A percentile compares a stretch with the other conserved stretches of the same genome.
These are phyloP conservation scores for Odontomyia ornata DNA, from an alignment of 2,888 invertebrate species.

Conservation along the genomic window DNA sequence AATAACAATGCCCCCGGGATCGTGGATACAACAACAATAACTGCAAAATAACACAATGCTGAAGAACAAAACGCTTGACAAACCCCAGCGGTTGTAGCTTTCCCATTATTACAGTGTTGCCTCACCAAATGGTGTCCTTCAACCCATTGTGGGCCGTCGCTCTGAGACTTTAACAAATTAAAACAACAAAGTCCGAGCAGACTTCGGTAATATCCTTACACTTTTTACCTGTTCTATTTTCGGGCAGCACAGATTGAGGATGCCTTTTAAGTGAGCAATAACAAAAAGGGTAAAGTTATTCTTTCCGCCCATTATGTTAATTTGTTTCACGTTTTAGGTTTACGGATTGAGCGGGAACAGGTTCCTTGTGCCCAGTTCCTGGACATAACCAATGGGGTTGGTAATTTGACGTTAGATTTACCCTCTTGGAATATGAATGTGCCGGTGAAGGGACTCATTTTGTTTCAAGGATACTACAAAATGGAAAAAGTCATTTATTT, in stretches of 20 bases:
- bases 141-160: conserved; percentile 28
- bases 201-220: not conserved
- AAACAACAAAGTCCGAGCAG: conserved; percentile 45
- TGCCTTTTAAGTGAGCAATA: conserved; percentile 12
- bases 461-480: too few species aligned
- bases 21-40: conserved; percentile 28
- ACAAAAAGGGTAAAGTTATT: conserved; percentile 46
- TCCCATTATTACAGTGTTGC: conserved; percentile 39
- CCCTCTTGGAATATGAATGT: not conserved
- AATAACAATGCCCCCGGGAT: conserved; percentile 21
- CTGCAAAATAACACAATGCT: conserved; percentile 2
- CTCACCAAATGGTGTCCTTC: conserved; percentile 46
- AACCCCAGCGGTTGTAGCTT: not conserved
- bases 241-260: conserved; percentile 3
- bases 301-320: conserved; percentile 47
- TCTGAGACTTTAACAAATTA: conserved; percentile 48
- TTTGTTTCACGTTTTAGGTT: conserved; percentile 39
- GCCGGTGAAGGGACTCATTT: too few species aligned
- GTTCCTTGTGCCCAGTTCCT: not conserved
- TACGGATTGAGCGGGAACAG: not conserved
- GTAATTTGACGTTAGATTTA: not conserved
- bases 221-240: conserved; percentile 22
- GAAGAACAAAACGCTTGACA: not conserved
- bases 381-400: not conserved
- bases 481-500: too few species aligned